Conservation (phyloP, 1,140 invertebrate species). For the Euwallacea fornicatus region DNA sequence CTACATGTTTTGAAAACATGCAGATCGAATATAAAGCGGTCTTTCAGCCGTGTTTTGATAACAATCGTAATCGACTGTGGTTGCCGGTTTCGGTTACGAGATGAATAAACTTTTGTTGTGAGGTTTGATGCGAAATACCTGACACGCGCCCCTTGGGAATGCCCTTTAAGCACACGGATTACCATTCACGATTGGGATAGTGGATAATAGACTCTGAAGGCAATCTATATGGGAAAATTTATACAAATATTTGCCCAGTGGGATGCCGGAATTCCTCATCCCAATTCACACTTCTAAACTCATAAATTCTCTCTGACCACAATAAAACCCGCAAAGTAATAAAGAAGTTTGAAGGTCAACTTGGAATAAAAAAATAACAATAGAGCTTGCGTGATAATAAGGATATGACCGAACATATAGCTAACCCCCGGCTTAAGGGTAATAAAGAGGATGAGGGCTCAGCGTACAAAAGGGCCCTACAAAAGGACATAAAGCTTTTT, state of each 20-base stretch:
- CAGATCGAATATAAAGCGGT: not conserved
- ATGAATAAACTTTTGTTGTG: slow-evolving; percentile 13
- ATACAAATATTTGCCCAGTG: not conserved
- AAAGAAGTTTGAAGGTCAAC: too few species aligned
- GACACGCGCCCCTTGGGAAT: slow-evolving; percentile 28
- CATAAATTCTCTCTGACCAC: too few species aligned
- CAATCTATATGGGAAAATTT: slow-evolving; percentile 14
- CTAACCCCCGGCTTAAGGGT: not conserved
- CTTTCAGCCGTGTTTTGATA: slow-evolving; percentile 25
- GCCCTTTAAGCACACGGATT: slow-evolving; percentile 24
- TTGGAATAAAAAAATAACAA: too few species aligned
- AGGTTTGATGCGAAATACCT: slow-evolving; percentile 10
- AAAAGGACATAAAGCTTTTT: slow-evolving; percentile 2
- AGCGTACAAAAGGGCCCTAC: slow-evolving; percentile 6
- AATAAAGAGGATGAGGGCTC: slow-evolving; percentile 9
- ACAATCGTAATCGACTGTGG: slow-evolving; percentile 23
- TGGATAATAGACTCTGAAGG: not conserved
- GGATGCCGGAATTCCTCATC: too few species aligned
- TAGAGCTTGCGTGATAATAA: slow-evolving; percentile 5
- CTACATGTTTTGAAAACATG: slow-evolving; percentile 15
- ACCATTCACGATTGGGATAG: slow-evolving; percentile 4
- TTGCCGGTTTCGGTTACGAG: slow-evolving; percentile 22
- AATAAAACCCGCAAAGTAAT: too few species aligned
- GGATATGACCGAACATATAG: slow-evolving; percentile 6
- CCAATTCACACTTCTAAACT: too few species aligned